Evolutionary conservation across 1,140 invertebrate genomes (phyloP), one percentile per base, ranked within the genome.

Genomic region (Monochamus saltuarius): DNA sequence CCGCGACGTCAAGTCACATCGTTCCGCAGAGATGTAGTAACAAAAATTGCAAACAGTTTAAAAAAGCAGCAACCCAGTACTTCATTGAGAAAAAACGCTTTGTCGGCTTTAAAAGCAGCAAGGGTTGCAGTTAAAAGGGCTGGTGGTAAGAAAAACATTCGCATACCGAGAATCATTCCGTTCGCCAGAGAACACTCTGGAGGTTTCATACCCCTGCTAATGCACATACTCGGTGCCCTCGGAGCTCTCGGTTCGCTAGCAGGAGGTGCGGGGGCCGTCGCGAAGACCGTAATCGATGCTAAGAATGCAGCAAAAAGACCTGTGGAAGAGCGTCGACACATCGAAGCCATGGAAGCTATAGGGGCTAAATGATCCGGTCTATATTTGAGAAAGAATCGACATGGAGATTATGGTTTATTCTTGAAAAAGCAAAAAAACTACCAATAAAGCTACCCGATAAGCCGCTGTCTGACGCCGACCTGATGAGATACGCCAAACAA

Each of bases 1-100:
- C 14, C 53, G 56, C 45, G 42, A 47, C 60, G 40, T 13, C 40
- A 50, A 38, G 52, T 37, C 49, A 8, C 35, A 37, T 13, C 39
- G 8, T 14, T 36, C 29, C 61, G 62, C 52, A 50, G 65, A 47
- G 42, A 1, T 7, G 7, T 42, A 3, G 16, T 13, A 2, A 3
- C 16, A 42, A 17, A 13, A 13, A 42, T 17, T 4, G 16, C n/a
- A 42, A 17, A 17, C 40, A 42, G 22, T 29, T 29, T 29, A 29
- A 42, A 13, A 17, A 42, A 42, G 7, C n/a, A 42, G 16, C n/a
- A 13, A 7, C 40, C 40, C 4, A 42, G 16, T 13, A 17, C 2
- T 42, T 13, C n/a, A 4, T 13, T 42, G n/a, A 42, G 16, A 42
- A 13, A 13, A 42, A 42, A 2, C 4, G 16, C 40, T 42, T 4